Evolutionary conservation across 1,140 invertebrate species (phyloP).

Genomic region (Cylas formicarius): DNA sequence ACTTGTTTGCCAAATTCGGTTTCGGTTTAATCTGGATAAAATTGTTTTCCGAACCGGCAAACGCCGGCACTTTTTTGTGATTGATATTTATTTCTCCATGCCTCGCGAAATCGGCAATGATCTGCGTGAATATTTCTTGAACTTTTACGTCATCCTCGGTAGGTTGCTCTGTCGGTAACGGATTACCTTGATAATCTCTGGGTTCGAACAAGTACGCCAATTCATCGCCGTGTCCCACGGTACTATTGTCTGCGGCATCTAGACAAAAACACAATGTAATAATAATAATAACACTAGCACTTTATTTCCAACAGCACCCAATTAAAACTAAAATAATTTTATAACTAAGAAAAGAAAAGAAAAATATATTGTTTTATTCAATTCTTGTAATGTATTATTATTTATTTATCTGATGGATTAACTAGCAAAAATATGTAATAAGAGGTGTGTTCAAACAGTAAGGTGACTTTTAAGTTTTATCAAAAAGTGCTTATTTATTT

Average conservation of each 20-base stretch:
- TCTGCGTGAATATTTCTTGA: constrained; percentile 52
- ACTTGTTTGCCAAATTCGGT: constrained; percentile 45
- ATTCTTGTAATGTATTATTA: too few relatives aligned
- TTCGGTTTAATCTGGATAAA: constrained; percentile 50
- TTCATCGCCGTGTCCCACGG: constrained; percentile 58
- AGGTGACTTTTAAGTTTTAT: too few relatives aligned
- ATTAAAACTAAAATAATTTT: too few relatives aligned
- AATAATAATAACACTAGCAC: neutral
- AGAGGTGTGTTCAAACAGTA: too few relatives aligned
- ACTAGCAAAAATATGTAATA: too few relatives aligned
- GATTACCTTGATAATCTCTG: constrained; percentile 51
- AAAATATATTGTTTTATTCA: too few relatives aligned
- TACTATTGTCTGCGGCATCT: constrained; percentile 32
- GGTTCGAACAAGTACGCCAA: constrained; percentile 60
- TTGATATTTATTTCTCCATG: constrained; percentile 39
- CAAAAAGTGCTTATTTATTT: too few relatives aligned
- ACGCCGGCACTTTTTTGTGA: constrained; percentile 39
- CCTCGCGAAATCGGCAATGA: constrained; percentile 59
- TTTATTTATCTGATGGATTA: too few relatives aligned
- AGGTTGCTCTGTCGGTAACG: constrained; percentile 38
- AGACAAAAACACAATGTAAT: neutral
- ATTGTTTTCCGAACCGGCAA: constrained; percentile 43
- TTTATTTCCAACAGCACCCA: neutral
- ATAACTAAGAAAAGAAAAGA: too few relatives aligned
- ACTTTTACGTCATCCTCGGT: constrained; percentile 52